Percentiles rank a stretch among this genome's conserved stretches.
phyloP scores from a whole-genome alignment of 2,888 invertebrate species.

The Pachymerium ferrugineum region DNA sequence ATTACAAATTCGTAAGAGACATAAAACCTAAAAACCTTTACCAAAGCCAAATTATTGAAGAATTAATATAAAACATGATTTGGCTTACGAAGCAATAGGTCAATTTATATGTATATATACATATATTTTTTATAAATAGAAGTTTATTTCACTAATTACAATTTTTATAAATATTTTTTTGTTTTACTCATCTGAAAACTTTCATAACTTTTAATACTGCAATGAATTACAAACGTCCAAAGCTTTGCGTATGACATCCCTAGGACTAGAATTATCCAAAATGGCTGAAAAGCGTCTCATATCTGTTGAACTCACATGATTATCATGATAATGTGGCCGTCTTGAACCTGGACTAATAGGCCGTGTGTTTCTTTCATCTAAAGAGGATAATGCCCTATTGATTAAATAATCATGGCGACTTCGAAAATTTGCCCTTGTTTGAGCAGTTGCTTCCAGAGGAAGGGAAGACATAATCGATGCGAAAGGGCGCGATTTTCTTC shows the following conservation, averaged over 20 bases:
- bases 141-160: no score
- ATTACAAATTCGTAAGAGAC: no score
- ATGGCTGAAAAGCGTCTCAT: conserved; percentile 28
- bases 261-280: conserved; percentile 34
- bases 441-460: neutral
- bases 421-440: conserved; percentile 5
- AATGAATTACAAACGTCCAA: conserved; percentile 37
- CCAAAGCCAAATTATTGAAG: no score
- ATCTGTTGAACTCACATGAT: conserved; percentile 19
- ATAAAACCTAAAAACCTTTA: no score
- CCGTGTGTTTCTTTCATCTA: neutral
- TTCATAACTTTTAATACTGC: conserved; percentile 33
- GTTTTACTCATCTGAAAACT: no score
- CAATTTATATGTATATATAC: no score
- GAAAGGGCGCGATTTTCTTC: neutral
- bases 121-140: no score
- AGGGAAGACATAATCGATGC: neutral
- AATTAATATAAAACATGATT: no score
- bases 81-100: no score
- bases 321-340: neutral
- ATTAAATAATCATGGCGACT: conserved; percentile 29
- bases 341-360: conserved; percentile 16
- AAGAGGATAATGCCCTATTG: neutral
- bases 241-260: conserved; percentile 37
- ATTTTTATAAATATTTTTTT: no score